Percentiles rank a stretch among this genome's conserved stretches.
Evolutionary conservation across 2,888 invertebrate species (phyloP).

Genomic region (Eucriotettix oculatus): DNA sequence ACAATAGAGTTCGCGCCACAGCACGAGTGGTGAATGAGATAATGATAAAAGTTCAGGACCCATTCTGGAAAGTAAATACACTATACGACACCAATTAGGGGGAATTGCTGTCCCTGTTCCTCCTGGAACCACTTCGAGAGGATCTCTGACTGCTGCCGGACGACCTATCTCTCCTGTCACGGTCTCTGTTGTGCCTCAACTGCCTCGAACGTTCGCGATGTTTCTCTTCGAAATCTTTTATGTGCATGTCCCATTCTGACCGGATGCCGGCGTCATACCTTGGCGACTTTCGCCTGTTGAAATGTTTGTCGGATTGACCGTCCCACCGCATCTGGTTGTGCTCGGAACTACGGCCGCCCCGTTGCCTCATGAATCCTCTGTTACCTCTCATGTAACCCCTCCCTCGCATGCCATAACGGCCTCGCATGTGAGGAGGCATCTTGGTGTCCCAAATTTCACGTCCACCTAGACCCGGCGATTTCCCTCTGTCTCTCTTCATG

Average conservation of each 20-base stretch:
- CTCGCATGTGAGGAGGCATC: conserved; percentile 4
- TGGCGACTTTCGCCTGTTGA: background rate
- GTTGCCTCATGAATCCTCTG: conserved; percentile 1
- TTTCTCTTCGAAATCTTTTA: conserved; percentile 7
- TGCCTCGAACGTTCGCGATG: conserved; percentile 3
- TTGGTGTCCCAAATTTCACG: conserved; percentile 6
- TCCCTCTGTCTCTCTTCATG: background rate
- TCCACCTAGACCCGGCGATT: background rate
- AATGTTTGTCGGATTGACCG: background rate
- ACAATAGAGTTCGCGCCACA: too few species aligned
- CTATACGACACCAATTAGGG: background rate
- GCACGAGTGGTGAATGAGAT: too few species aligned
- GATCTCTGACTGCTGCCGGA: conserved; percentile 1
- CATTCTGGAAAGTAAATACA: too few species aligned
- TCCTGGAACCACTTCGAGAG: conserved; percentile 1
- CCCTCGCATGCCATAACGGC: conserved; percentile 1
- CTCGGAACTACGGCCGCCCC: background rate
- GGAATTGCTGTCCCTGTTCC: conserved; percentile 2
- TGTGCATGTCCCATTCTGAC: conserved; percentile 5
- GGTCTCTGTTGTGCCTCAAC: conserved; percentile 1
- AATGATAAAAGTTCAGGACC: too few species aligned
- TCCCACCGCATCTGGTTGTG: background rate
- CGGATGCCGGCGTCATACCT: conserved; percentile 3
- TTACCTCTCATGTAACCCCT: background rate
- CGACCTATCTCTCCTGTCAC: background rate